Evolutionary conservation across 2,797 vertebrate genomes (phyloP).

Genomic region (Thalassophryne amazonica): DNA sequence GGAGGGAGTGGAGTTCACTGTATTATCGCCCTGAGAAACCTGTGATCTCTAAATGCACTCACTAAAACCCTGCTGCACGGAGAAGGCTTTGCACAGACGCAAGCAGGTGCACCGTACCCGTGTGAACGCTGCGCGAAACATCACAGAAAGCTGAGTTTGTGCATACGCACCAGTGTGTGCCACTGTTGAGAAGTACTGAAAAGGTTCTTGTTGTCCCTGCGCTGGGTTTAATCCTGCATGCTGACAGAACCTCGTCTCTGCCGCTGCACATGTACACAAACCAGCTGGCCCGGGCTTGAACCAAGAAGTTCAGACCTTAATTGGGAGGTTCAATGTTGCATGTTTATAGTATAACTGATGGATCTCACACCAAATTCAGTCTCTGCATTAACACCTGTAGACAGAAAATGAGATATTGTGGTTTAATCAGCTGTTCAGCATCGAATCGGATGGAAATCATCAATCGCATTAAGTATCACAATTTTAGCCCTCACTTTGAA

Average conservation of each 20-base stretch:
- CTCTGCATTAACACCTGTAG: not conserved
- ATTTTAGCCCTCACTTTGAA: not conserved
- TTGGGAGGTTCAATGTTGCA: constrained; percentile 46
- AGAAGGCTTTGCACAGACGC: constrained; percentile 49
- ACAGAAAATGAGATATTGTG: not conserved
- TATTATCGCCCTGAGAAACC: constrained; percentile 65
- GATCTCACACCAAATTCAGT: not conserved
- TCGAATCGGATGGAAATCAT: not conserved
- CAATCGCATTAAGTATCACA: not conserved
- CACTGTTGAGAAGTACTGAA: constrained; percentile 61
- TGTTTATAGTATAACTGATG: constrained; percentile 7
- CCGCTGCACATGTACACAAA: constrained; percentile 44
- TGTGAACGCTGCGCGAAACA: constrained; percentile 42
- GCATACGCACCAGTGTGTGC: constrained; percentile 7
- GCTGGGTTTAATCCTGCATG: constrained; percentile 60
- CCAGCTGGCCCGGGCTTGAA: constrained; percentile 49
- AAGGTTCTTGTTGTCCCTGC: constrained; percentile 56
- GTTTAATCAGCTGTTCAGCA: not conserved
- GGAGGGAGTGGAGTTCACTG: constrained; percentile 62
- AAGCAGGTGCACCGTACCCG: constrained; percentile 57
- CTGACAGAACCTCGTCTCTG: constrained; percentile 68
- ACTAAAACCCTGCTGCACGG: constrained; percentile 61
- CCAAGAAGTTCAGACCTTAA: constrained; percentile 54
- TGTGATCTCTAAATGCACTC: constrained; percentile 72
- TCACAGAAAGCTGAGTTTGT: constrained; percentile 1